A percentile compares a stretch with the other conserved stretches of the same genome.
phyloP scores from a whole-genome alignment of 1,140 invertebrate genomes.

The Lucilia cuprina region DNA sequence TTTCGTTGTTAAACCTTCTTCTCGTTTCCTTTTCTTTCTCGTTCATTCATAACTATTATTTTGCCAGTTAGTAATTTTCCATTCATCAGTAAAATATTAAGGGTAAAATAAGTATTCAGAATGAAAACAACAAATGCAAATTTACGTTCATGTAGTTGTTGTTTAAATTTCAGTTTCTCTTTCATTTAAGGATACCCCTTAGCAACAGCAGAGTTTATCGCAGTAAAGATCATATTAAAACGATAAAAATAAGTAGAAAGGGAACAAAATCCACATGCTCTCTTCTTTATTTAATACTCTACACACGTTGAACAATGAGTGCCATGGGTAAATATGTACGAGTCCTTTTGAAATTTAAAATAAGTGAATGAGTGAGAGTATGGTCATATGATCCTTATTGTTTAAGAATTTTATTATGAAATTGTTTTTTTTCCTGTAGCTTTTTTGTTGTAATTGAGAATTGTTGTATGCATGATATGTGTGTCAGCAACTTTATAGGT shows the following conservation, averaged over 20 bases:
- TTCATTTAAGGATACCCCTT: not conserved
- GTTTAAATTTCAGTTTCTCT: too few species aligned
- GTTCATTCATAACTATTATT: not conserved
- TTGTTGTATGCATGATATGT: not conserved
- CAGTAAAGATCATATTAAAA: not conserved
- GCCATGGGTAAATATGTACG: not conserved
- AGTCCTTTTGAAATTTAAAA: not conserved
- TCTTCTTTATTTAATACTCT: not conserved
- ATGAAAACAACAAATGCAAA: not conserved
- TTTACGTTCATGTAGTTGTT: not conserved
- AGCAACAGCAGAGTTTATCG: not conserved
- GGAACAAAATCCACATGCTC: not conserved
- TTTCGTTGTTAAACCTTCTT: not conserved
- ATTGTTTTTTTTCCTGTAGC: not conserved
- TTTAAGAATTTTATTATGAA: not conserved
- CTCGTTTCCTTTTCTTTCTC: not conserved
- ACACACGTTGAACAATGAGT: not conserved
- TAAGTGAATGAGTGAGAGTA: not conserved
- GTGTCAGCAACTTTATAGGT: constrained; percentile 23
- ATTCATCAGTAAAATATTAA: not conserved
- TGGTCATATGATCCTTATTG: not conserved
- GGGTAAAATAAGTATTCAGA: not conserved
- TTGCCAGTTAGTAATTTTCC: not conserved
- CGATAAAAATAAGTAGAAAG: not conserved
- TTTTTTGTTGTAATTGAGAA: not conserved